Conservation (phyloP, 2,113 vertebrate species). For the Beaufortia kweichowensis region DNA sequence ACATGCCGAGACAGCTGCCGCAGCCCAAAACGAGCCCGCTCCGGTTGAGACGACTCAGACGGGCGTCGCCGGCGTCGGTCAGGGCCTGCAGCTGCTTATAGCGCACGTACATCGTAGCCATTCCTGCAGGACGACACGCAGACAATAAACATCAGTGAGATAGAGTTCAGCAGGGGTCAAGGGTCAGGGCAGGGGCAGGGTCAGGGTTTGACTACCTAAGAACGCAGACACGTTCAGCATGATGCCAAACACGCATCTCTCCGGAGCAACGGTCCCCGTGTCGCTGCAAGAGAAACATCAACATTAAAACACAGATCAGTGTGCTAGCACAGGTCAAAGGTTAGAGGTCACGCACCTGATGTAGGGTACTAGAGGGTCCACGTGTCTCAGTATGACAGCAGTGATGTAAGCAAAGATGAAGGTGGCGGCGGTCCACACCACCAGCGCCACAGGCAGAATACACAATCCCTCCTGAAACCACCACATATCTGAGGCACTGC, state of each 20-base stretch:
- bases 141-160: background rate
- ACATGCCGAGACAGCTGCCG: constrained; percentile 87
- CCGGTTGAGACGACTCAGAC: constrained; percentile 72
- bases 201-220: constrained; percentile 72
- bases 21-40: constrained; percentile 75
- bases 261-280: constrained; percentile 84
- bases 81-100: constrained; percentile 95
- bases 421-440: constrained; percentile 83
- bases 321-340: background rate
- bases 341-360: constrained; percentile 79
- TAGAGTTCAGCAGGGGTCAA: background rate
- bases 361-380: constrained; percentile 89
- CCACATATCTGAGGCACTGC: constrained; percentile 77
- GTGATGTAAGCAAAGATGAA: constrained; percentile 89
- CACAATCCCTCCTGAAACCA: constrained; percentile 95
- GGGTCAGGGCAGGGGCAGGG: background rate
- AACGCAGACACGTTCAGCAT: constrained; percentile 87
- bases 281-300: constrained; percentile 73
- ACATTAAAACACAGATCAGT: too few species aligned
- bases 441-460: constrained; percentile 78
- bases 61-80: constrained; percentile 75
- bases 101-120: constrained; percentile 76
- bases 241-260: constrained; percentile 92
- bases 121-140: constrained; percentile 67
- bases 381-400: constrained; percentile 81